Evolutionary conservation across 2,888 invertebrate genomes (phyloP).

Genomic region (Epiperipatus broadwayi): DNA sequence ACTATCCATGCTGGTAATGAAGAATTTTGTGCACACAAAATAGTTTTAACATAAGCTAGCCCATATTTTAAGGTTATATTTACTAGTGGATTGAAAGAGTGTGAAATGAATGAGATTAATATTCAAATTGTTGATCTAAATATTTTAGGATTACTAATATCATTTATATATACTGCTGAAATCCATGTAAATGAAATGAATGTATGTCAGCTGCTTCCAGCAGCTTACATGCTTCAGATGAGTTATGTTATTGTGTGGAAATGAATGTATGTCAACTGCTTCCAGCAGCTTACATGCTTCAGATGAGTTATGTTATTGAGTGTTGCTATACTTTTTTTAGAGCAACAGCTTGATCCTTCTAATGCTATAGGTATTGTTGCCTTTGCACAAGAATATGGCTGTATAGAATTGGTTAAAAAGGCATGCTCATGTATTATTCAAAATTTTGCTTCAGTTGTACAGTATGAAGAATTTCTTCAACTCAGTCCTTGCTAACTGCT

Average conservation of each 20-base stretch:
- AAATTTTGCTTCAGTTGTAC: constrained; percentile 65
- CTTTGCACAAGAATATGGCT: constrained; percentile 80
- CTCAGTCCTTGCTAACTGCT: constrained; percentile 59
- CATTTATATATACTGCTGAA: constrained; percentile 80
- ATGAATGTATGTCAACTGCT: constrained; percentile 76
- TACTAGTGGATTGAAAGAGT: constrained; percentile 70
- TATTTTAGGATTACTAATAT: constrained; percentile 63
- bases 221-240: constrained; percentile 89
- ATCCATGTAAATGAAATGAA: constrained; percentile 74
- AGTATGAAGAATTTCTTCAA: constrained; percentile 77
- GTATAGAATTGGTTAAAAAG: constrained; percentile 55
- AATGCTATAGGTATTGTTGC: constrained; percentile 84
- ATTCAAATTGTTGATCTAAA: constrained; percentile 69
- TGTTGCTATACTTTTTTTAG: no score
- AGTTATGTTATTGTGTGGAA: no score
- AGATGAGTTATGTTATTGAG: no score
- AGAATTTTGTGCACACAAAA: constrained; percentile 66
- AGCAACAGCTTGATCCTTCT: constrained; percentile 71
- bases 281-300: constrained; percentile 85
- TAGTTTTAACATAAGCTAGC: constrained; percentile 68
- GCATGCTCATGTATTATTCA: constrained; percentile 69
- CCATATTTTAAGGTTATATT: constrained; percentile 93
- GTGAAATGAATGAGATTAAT: constrained; percentile 64
- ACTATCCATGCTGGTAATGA: constrained; percentile 57
- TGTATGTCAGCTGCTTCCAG: constrained; percentile 74